Base-by-base conservation (phyloP, 2,888 invertebrate species). In the Amblyjoppa proteus region DNA sequence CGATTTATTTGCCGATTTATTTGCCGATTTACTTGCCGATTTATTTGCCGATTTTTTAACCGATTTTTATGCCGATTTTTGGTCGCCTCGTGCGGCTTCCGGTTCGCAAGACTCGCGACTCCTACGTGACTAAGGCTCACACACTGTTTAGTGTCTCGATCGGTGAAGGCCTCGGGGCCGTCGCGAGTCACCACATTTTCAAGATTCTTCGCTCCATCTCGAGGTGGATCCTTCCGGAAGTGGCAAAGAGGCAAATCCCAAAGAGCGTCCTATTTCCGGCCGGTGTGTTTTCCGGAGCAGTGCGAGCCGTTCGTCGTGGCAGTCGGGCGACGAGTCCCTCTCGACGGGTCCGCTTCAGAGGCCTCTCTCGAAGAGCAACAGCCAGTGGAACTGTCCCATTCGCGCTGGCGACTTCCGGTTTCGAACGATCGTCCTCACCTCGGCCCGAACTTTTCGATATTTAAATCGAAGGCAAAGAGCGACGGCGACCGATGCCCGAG, bases 161-260 rank as follows among this genome's bases (percentile, higher is more conserved):
- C 86, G 86, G 87, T 87, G 80, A 84, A 90, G 91, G 90, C 92
- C 89, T 88, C 81, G 81, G 81, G 90, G 91, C 92, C 90, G 88
- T 76, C 90, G 88, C 91, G 88, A 88, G 91, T 94, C 94, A 94
- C 94, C 91, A 94, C 94, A 94, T 94, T 92, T 92, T 94, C 90
- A 93, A 88, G 80, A 93, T 93, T 88, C 91, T 93, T 89, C 91
- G 91, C 90, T 93, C 92, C 93, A 93, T 93, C 84, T 81, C 88
- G 88, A 84, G 34, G 88, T 66, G 16, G 28, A 20, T 34, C 53
- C 53, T 58, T 58, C 58, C 58, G 25, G 20, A 25, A 56, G 2
- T 3, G 25, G 1, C 1, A 20, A 25, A 13, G 0, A 3, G 9
- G 16, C 51, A 69, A 25, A 66, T 20, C 20, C 20, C 20, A 20